Evolutionary conservation across 2,113 vertebrate species (phyloP).

Genomic region (Megalops atlanticus): DNA sequence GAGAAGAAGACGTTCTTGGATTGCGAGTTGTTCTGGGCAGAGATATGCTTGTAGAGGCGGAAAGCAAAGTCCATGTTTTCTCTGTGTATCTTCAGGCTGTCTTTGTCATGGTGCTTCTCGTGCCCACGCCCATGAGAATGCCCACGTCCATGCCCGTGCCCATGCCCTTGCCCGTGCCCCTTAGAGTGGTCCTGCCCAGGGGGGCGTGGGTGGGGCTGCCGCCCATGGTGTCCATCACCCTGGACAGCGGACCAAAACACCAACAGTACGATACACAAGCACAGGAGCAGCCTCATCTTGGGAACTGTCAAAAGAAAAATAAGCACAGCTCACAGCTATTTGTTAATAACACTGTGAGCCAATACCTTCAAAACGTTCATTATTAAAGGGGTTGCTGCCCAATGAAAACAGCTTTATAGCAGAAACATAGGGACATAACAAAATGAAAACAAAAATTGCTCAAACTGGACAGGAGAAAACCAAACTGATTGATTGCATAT

Average conservation of each 20-base stretch:
- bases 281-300: constrained; percentile 24
- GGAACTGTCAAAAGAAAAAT: background rate
- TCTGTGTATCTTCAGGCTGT: constrained; percentile 43
- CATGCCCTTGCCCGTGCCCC: background rate
- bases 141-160: background rate
- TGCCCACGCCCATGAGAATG: background rate
- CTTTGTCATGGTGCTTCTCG: background rate
- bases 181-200: background rate
- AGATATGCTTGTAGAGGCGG: constrained; percentile 67
- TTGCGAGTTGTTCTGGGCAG: constrained; percentile 38
- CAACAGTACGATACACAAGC: constrained; percentile 14
- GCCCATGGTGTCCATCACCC: background rate
- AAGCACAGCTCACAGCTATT: too few species aligned
- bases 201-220: background rate
- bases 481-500: too few species aligned
- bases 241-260: constrained; percentile 12
- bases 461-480: too few species aligned
- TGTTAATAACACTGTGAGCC: too few species aligned
- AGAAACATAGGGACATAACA: too few species aligned
- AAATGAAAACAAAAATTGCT: too few species aligned
- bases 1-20: constrained; percentile 79
- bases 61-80: constrained; percentile 69
- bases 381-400: too few species aligned
- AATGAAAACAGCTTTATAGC: too few species aligned
- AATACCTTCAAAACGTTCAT: too few species aligned